These are phyloP conservation scores for Lathamus discolor DNA, from an alignment of 2,113 vertebrate species.

Conservation along the genomic window DNA sequence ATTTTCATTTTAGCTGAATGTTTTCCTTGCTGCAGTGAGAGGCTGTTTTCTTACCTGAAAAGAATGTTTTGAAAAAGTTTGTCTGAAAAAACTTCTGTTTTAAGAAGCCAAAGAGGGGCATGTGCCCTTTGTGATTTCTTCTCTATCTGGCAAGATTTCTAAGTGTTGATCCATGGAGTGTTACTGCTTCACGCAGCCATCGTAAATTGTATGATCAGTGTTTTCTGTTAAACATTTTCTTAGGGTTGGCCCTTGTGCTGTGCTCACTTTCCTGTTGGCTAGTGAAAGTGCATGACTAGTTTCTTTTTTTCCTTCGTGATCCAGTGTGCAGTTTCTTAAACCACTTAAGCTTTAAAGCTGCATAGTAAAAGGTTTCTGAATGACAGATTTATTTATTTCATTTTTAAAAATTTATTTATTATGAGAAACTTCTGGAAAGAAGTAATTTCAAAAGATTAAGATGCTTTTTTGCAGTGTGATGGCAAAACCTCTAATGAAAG, in stretches of 20 bases:
- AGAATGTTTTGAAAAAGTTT: background rate
- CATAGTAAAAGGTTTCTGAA: background rate
- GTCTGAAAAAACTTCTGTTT: background rate
- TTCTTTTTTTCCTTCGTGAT: background rate
- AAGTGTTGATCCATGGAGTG: background rate
- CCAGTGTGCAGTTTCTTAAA: background rate
- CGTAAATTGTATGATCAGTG: background rate
- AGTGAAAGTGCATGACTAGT: background rate
- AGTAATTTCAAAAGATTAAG: background rate
- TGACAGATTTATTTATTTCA: background rate
- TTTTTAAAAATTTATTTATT: background rate
- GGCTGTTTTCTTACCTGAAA: background rate
- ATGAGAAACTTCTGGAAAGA: background rate
- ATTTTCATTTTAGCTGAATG: background rate
- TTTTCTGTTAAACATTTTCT: background rate
- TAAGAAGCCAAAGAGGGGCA: background rate
- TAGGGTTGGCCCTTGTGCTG: background rate
- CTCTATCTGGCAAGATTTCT: background rate
- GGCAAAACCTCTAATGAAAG: background rate
- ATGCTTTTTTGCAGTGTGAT: background rate
- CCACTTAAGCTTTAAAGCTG: background rate
- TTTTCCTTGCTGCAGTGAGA: background rate
- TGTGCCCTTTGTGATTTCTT: background rate
- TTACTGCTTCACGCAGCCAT: background rate
- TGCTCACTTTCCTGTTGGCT: background rate